A percentile compares a stretch with the other conserved stretches of the same genome.
phyloP scores from a whole-genome alignment of 2,888 invertebrate species.

The Xanthia togata region DNA sequence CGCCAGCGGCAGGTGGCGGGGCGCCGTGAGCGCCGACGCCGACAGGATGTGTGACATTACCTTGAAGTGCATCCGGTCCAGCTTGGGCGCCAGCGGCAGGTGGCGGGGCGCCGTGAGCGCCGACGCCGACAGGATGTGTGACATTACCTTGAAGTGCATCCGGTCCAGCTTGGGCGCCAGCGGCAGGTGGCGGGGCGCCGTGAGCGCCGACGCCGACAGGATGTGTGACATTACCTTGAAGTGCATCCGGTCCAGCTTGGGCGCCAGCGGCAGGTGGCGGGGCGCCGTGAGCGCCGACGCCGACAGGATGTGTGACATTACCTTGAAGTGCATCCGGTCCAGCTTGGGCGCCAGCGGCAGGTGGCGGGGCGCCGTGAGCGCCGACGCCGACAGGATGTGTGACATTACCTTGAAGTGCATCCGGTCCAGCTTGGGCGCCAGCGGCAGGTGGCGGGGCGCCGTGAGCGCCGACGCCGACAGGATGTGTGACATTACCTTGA shows the following conservation, averaged over 20 bases:
- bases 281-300: slow-evolving; percentile 74
- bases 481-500: slow-evolving; percentile 89
- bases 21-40: slow-evolving; percentile 73
- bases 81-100: slow-evolving; percentile 88
- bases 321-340: slow-evolving; percentile 97
- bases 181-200: slow-evolving; percentile 65
- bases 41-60: slow-evolving; percentile 66
- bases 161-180: slow-evolving; percentile 93
- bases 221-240: slow-evolving; percentile 91
- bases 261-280: slow-evolving; percentile 70
- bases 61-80: slow-evolving; percentile 97
- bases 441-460: slow-evolving; percentile 60
- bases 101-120: slow-evolving; percentile 71
- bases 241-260: slow-evolving; percentile 96
- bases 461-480: slow-evolving; percentile 71
- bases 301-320: neutral
- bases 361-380: slow-evolving; percentile 71
- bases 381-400: slow-evolving; percentile 46
- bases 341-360: slow-evolving; percentile 90
- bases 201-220: slow-evolving; percentile 68
- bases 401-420: slow-evolving; percentile 95
- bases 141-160: slow-evolving; percentile 95
- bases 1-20: slow-evolving; percentile 67
- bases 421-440: slow-evolving; percentile 93
- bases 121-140: slow-evolving; percentile 46